Conservation (phyloP, 2,888 invertebrate genomes). For the Dermolepida albohirtum region DNA sequence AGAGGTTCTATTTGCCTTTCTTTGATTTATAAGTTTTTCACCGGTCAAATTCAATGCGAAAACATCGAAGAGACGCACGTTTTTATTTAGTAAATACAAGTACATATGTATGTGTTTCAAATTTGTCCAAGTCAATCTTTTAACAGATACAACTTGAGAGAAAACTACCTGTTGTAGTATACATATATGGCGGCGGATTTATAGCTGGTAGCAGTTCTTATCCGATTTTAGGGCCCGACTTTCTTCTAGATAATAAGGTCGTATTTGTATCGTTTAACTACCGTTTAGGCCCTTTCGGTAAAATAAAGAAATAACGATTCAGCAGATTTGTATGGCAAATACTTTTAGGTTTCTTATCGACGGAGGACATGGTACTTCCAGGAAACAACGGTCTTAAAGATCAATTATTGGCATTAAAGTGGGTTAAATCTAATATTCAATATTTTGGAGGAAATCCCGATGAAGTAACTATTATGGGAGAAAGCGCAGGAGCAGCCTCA, state of each 20-base stretch:
- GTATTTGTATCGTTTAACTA: slow-evolving; percentile 6
- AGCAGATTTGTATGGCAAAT: too few species aligned
- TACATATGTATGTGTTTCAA: too few species aligned
- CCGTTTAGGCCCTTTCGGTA: slow-evolving; percentile 9
- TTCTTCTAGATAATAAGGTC: slow-evolving; percentile 1
- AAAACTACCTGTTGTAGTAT: neutral
- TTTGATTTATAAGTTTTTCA: too few species aligned
- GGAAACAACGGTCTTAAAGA: slow-evolving; percentile 41
- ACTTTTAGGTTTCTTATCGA: slow-evolving; percentile 32
- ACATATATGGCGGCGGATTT: neutral
- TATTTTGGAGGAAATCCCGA: slow-evolving; percentile 41
- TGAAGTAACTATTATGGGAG: slow-evolving; percentile 39
- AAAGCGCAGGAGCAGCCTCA: slow-evolving; percentile 37
- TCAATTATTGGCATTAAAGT: slow-evolving; percentile 35
- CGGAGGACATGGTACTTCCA: slow-evolving; percentile 28
- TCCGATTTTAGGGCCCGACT: neutral
- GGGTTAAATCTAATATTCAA: slow-evolving; percentile 40
- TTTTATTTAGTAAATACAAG: too few species aligned
- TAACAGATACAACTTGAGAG: neutral
- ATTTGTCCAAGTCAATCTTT: neutral
- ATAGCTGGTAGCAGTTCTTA: neutral
- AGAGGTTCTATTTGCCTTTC: too few species aligned
- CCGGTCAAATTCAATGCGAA: too few species aligned
- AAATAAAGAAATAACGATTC: too few species aligned
- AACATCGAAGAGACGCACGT: too few species aligned